Percentiles rank a stretch among this genome's conserved stretches.
These are phyloP conservation scores for Hyperoplus immaculatus DNA, from an alignment of 2,797 vertebrate genomes.

Conservation along the genomic window DNA sequence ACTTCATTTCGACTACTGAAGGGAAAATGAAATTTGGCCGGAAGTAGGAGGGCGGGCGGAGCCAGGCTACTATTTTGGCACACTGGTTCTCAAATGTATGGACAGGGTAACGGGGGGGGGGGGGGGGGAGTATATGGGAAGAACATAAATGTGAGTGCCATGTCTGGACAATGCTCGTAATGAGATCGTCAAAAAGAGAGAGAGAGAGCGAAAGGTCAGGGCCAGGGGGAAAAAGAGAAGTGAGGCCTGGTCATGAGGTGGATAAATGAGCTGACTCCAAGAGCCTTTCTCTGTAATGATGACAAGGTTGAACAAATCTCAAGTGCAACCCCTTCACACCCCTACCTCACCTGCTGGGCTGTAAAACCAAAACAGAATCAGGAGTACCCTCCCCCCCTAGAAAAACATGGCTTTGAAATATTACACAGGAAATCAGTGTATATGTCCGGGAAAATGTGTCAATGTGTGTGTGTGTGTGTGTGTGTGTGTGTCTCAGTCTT, in stretches of 20 bases:
- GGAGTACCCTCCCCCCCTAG: neutral
- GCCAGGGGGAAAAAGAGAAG: slow-evolving; percentile 32
- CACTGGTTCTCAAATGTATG: slow-evolving; percentile 50
- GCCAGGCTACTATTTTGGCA: slow-evolving; percentile 57
- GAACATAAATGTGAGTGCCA: slow-evolving; percentile 2
- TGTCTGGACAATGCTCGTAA: slow-evolving; percentile 46
- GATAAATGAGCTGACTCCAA: slow-evolving; percentile 55
- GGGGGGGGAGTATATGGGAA: neutral
- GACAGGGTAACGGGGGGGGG: neutral
- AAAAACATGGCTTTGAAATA: slow-evolving; percentile 59
- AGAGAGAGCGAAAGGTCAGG: slow-evolving; percentile 37
- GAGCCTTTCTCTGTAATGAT: slow-evolving; percentile 45
- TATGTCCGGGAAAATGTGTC: slow-evolving; percentile 1
- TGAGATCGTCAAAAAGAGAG: slow-evolving; percentile 23
- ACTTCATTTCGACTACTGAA: no score
- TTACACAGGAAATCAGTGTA: slow-evolving; percentile 52
- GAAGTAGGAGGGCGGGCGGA: no score
- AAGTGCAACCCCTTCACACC: slow-evolving; percentile 21
- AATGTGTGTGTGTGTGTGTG: slow-evolving; percentile 4
- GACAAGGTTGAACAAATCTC: slow-evolving; percentile 59
- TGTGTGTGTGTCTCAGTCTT: slow-evolving; percentile 26
- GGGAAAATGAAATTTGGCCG: no score
- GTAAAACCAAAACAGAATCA: slow-evolving; percentile 32
- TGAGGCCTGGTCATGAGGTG: slow-evolving; percentile 41
- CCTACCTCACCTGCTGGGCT: slow-evolving; percentile 52